A percentile compares a stretch with the other conserved stretches of the same genome.
Conservation (phyloP, 2,113 vertebrate genomes). For the Ibidorhyncha struthersii region DNA sequence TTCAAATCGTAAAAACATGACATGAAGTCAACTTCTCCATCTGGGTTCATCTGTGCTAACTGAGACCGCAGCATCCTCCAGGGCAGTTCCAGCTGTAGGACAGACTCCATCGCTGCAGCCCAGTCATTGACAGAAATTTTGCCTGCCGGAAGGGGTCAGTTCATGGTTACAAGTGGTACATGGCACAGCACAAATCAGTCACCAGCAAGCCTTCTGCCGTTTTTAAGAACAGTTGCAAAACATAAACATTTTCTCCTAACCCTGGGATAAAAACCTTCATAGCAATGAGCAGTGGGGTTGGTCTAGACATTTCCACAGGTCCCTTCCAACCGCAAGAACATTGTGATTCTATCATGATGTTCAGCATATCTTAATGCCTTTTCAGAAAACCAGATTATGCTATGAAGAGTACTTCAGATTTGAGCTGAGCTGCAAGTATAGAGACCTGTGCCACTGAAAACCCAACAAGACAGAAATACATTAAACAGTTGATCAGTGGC, state of each 20-base stretch:
- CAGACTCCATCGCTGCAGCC: conserved; percentile 83
- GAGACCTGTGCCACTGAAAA: not conserved
- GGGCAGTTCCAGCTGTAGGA: conserved; percentile 87
- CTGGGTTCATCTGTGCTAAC: conserved; percentile 71
- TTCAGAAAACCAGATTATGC: not conserved
- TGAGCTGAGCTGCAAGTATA: not conserved
- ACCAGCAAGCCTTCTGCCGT: not conserved
- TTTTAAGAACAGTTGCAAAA: not conserved
- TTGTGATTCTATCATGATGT: not conserved
- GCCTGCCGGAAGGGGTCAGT: conserved; percentile 73
- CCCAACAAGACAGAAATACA: not conserved
- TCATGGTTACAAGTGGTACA: not conserved
- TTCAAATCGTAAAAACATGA: conserved; percentile 88
- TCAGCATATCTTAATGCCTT: not conserved
- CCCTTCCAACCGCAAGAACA: not conserved
- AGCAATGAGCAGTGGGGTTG: not conserved
- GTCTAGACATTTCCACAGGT: not conserved
- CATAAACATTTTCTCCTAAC: not conserved
- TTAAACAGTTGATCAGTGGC: not conserved
- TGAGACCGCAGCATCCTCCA: conserved; percentile 88
- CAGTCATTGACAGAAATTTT: conserved; percentile 84
- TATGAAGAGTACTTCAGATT: not conserved
- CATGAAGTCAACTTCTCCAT: conserved; percentile 85
- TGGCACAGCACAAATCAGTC: not conserved
- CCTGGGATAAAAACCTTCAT: not conserved